Percentiles rank a stretch among this genome's conserved stretches.
Conservation (phyloP, 1,140 invertebrate species). For the Pentalonia nigronervosa region DNA sequence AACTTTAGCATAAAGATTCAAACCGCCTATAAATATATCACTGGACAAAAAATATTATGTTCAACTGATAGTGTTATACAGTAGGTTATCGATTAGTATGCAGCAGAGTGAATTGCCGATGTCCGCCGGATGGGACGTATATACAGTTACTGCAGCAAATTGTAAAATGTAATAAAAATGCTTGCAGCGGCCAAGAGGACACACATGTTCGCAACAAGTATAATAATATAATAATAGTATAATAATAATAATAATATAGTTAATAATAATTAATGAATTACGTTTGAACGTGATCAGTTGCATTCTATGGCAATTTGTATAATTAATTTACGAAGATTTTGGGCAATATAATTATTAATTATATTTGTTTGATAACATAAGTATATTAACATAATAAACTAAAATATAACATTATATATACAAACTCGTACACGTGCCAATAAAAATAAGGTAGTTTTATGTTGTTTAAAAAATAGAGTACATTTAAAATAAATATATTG, state of each 20-base stretch:
- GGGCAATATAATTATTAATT: not conserved
- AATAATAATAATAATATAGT: too few relatives aligned
- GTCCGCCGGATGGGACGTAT: constrained; percentile 16
- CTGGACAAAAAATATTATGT: not conserved
- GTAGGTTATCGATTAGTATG: constrained; percentile 35
- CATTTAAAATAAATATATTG: not conserved
- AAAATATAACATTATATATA: not conserved
- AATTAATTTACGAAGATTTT: not conserved
- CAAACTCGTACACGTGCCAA: not conserved
- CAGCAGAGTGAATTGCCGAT: constrained; percentile 8
- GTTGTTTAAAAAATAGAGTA: not conserved
- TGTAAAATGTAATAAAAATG: constrained; percentile 41
- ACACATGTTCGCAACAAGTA: constrained; percentile 34
- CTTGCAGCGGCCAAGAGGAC: constrained; percentile 19
- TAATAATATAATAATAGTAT: not conserved
- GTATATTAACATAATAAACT: not conserved
- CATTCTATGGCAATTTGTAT: not conserved
- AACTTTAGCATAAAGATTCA: not conserved
- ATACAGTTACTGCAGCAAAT: not conserved
- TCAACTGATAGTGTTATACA: not conserved
- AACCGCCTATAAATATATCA: not conserved
- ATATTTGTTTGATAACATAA: not conserved
- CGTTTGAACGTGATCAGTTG: not conserved
- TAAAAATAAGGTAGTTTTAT: not conserved
- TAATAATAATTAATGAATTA: not conserved